Conservation (phyloP, 2,797 vertebrate species). For the Pseudotriccus pelzelni region DNA sequence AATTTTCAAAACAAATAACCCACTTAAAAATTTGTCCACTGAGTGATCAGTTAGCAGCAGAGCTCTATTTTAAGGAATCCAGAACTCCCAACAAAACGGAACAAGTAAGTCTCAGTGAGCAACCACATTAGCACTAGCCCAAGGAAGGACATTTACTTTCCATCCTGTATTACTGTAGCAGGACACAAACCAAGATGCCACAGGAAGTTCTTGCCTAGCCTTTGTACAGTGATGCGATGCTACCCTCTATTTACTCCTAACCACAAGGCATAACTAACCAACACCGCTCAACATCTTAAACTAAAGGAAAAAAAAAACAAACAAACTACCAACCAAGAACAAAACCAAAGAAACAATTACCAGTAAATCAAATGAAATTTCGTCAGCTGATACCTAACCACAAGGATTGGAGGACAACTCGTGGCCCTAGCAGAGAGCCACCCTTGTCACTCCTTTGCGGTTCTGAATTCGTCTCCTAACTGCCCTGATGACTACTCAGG, state of each 20-base stretch:
- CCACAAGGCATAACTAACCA: not conserved
- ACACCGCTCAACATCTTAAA: not conserved
- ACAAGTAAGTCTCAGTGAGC: not conserved
- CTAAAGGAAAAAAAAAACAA: not conserved
- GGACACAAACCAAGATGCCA: not conserved
- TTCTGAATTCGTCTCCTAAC: not conserved
- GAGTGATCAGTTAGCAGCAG: not conserved
- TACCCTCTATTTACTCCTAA: not conserved
- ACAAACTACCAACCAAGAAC: no score
- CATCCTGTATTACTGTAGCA: not conserved
- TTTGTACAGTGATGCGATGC: not conserved
- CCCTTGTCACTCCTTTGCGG: not conserved
- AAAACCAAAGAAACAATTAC: not conserved
- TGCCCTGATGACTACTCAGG: not conserved
- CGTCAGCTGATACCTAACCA: not conserved
- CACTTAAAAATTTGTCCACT: not conserved
- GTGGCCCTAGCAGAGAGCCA: not conserved
- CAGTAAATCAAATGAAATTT: not conserved
- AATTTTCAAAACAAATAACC: conserved; percentile 12
- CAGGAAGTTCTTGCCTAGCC: not conserved
- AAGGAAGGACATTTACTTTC: not conserved
- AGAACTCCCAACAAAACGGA: not conserved
- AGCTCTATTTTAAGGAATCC: not conserved
- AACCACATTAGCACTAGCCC: not conserved
- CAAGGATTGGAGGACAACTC: not conserved